Evolutionary conservation across 2,888 invertebrate species (phyloP).

Genomic region (Melangyna quadrimaculata): DNA sequence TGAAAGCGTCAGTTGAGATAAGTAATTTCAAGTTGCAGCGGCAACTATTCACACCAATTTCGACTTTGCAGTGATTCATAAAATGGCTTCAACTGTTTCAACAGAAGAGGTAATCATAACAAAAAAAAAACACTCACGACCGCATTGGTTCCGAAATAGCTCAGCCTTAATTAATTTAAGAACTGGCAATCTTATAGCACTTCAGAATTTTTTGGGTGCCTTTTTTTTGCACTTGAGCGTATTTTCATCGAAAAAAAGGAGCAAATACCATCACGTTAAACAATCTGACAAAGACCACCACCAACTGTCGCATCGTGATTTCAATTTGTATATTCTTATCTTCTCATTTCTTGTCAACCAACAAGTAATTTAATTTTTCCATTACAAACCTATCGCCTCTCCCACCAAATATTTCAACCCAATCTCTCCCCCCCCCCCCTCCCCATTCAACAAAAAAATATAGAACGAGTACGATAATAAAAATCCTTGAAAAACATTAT

Average conservation of each 20-base stretch:
- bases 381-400: too few relatives aligned
- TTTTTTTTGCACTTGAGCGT: background rate
- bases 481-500: conserved; percentile 15
- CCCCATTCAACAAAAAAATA: background rate
- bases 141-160: background rate
- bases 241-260: background rate
- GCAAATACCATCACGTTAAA: background rate
- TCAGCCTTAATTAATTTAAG: background rate
- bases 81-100: too few relatives aligned
- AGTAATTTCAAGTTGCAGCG: too few relatives aligned
- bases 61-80: too few relatives aligned
- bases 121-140: background rate
- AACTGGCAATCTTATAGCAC: background rate
- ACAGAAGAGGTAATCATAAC: too few relatives aligned
- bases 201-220: background rate
- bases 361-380: conserved; percentile 36
- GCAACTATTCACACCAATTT: too few relatives aligned
- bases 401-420: too few relatives aligned
- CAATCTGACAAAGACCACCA: conserved; percentile 24
- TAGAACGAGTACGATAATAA: background rate
- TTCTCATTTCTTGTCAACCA: background rate
- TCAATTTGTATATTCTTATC: conserved; percentile 44
- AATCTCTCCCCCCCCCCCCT: background rate
- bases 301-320: conserved; percentile 42
- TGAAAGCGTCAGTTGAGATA: too few relatives aligned